phyloP scores from a whole-genome alignment of 2,888 invertebrate genomes.

The Petrolisthes cinctipes region DNA sequence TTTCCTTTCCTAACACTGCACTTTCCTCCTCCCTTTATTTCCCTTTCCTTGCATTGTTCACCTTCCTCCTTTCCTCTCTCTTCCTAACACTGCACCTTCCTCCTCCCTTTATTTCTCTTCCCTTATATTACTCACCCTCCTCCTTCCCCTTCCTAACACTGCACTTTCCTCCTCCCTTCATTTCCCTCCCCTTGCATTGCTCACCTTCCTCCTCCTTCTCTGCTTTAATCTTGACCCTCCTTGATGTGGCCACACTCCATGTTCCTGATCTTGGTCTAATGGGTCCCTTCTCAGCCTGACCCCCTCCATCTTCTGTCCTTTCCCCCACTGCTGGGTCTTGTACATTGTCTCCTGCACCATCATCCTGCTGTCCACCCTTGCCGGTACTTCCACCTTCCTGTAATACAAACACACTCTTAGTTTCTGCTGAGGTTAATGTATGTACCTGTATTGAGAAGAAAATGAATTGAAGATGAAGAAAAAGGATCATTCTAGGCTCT shows the following conservation, averaged over 20 bases:
- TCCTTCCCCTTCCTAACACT: not conserved
- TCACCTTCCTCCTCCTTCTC: slow-evolving; percentile 63
- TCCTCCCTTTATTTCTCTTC: not conserved
- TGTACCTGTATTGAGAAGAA: not conserved
- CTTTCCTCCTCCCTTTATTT: not conserved
- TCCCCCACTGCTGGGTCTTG: slow-evolving; percentile 13
- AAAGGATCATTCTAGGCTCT: no score
- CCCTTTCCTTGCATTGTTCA: not conserved
- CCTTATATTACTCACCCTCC: not conserved
- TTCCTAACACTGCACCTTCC: not conserved
- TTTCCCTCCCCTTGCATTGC: not conserved
- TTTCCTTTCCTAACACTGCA: not conserved
- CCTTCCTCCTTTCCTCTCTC: not conserved
- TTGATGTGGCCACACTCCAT: slow-evolving; percentile 62
- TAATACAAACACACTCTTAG: not conserved
- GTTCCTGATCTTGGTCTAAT: slow-evolving; percentile 58
- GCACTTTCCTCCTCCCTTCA: not conserved
- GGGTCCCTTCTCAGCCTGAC: not conserved
- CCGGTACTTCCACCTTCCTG: not conserved
- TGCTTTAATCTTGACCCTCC: slow-evolving; percentile 58
- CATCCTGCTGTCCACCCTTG: not conserved
- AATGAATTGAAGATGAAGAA: no score
- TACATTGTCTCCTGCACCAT: not conserved
- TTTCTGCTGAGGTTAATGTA: not conserved
- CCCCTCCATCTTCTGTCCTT: not conserved